Percentiles rank a stretch among this genome's conserved stretches.
Conservation (phyloP, 37 sponge, comb jelly and placozoan species). For the Beroe ovata region DNA sequence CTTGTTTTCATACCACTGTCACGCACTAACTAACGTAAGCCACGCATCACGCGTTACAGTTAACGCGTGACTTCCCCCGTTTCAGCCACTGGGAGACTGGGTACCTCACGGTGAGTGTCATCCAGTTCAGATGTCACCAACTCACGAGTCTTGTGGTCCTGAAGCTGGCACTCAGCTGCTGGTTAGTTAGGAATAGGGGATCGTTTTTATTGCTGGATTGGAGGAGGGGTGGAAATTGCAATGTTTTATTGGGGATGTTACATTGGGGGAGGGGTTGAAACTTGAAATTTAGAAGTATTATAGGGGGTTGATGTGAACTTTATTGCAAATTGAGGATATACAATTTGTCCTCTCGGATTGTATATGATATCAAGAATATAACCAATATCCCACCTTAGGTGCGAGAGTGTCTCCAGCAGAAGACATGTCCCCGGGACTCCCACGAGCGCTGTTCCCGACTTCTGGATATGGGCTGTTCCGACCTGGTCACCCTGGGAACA, state of each 20-base stretch:
- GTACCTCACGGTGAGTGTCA: constrained; percentile 17
- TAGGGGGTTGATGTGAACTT: too few relatives aligned
- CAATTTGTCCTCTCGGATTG: too few relatives aligned
- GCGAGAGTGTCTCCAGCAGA: background rate
- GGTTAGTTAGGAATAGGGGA: too few relatives aligned
- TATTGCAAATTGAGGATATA: too few relatives aligned
- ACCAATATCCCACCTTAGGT: too few relatives aligned
- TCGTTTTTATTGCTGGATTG: too few relatives aligned
- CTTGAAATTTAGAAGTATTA: too few relatives aligned
- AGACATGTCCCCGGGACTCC: background rate
- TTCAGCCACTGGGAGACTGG: constrained; percentile 48
- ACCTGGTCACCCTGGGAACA: background rate
- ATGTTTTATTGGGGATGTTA: too few relatives aligned
- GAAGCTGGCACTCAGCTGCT: background rate
- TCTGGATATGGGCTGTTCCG: constrained; percentile 7
- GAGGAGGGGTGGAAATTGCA: too few relatives aligned
- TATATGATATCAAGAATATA: too few relatives aligned
- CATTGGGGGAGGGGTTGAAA: too few relatives aligned
- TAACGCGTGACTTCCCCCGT: background rate
- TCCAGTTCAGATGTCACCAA: background rate
- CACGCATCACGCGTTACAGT: background rate
- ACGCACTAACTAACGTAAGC: background rate
- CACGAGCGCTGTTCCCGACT: background rate
- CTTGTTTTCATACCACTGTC: too few relatives aligned
- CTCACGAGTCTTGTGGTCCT: background rate